phyloP scores from a whole-genome alignment of 1,140 invertebrate genomes.

The Temnothorax longispinosus region DNA sequence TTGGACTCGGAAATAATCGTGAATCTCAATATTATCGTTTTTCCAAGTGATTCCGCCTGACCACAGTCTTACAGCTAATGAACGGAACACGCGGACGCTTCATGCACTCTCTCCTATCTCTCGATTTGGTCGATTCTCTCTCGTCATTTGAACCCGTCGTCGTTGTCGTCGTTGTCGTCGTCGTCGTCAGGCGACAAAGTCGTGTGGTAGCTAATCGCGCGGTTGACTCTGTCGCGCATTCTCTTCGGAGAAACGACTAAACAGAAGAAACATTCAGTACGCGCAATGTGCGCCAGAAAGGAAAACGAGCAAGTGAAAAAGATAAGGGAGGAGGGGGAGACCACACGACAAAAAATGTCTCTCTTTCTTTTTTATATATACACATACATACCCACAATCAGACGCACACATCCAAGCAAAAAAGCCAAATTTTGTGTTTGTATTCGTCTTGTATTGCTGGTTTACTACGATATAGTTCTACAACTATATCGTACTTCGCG shows the following conservation, averaged over 20 bases:
- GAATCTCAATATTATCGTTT: slow-evolving; percentile 15
- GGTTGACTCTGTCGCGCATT: slow-evolving; percentile 48
- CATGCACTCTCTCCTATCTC: slow-evolving; percentile 43
- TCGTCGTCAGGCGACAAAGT: slow-evolving; percentile 38
- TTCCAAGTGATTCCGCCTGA: slow-evolving; percentile 30
- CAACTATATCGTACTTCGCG: slow-evolving; percentile 16
- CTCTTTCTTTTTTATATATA: not conserved
- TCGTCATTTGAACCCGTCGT: slow-evolving; percentile 13
- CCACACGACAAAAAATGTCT: slow-evolving; percentile 20
- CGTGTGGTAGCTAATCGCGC: slow-evolving; percentile 27
- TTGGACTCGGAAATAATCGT: slow-evolving; percentile 27
- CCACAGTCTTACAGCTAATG: slow-evolving; percentile 46
- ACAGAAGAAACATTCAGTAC: slow-evolving; percentile 4
- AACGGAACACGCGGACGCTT: slow-evolving; percentile 60
- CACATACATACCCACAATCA: not conserved
- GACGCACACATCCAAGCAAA: not conserved
- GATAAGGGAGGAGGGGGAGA: slow-evolving; percentile 17
- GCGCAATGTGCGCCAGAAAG: not conserved
- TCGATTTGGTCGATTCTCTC: slow-evolving; percentile 39
- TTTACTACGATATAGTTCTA: not conserved
- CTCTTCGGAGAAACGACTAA: slow-evolving; percentile 38
- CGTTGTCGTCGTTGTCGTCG: slow-evolving; percentile 19
- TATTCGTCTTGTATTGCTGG: slow-evolving; percentile 44
- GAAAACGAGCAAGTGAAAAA: slow-evolving; percentile 1
- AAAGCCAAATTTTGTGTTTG: slow-evolving; percentile 17